phyloP scores from a whole-genome alignment of 2,888 invertebrate genomes.

The Tinea semifulvella region DNA sequence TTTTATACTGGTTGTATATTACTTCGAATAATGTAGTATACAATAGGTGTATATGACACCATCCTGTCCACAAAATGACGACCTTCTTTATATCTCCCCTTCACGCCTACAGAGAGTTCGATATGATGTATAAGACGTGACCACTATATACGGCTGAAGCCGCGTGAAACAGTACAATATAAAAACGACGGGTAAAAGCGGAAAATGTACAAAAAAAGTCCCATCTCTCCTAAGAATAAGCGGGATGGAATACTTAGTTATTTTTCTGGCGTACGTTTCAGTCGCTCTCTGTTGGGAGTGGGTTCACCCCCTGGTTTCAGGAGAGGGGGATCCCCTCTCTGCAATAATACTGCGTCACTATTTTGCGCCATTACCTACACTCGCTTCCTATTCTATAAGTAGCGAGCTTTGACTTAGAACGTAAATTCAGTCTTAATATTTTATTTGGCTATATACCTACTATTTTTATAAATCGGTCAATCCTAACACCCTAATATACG shows the following conservation, averaged over 20 bases:
- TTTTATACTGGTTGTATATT: too few relatives aligned
- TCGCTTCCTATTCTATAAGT: conserved; percentile 67
- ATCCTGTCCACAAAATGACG: too few relatives aligned
- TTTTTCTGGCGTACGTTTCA: conserved; percentile 68
- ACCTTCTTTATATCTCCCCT: too few relatives aligned
- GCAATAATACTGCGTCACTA: conserved; percentile 70
- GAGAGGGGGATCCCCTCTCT: conserved; percentile 41
- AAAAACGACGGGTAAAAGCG: conserved; percentile 24
- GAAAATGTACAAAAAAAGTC: conserved; percentile 50
- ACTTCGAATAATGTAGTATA: too few relatives aligned
- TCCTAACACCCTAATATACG: too few relatives aligned
- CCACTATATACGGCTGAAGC: too few relatives aligned
- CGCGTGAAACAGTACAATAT: conserved; percentile 26
- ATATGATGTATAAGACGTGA: too few relatives aligned
- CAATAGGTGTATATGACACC: too few relatives aligned
- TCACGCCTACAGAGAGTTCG: too few relatives aligned
- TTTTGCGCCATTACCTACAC: conserved; percentile 69
- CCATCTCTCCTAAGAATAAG: conserved; percentile 55
- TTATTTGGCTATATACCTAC: too few relatives aligned
- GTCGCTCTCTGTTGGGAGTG: conserved; percentile 40
- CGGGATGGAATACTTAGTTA: conserved; percentile 64
- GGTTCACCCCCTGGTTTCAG: conserved; percentile 28
- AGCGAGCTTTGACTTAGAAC: conserved; percentile 41
- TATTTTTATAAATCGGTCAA: too few relatives aligned
- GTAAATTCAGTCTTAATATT: too few relatives aligned